phyloP scores from a whole-genome alignment of 2,888 invertebrate genomes.

The Amphimallon solstitiale region DNA sequence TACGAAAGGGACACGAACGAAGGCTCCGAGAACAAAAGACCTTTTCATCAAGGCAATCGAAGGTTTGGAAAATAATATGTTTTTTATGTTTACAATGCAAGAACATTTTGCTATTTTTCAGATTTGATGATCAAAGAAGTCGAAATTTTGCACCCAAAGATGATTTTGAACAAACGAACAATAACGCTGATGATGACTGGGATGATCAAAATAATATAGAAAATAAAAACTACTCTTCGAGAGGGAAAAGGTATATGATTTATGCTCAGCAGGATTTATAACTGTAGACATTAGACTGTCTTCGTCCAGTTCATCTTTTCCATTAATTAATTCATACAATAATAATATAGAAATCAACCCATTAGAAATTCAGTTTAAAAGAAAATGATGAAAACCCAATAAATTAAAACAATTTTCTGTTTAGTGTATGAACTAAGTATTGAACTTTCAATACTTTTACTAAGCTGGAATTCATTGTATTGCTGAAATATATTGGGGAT shows the following conservation, averaged over 20 bases:
- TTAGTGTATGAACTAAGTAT: too few relatives aligned
- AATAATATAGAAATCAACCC: too few relatives aligned
- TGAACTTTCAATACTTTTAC: too few relatives aligned
- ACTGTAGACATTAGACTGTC: too few relatives aligned
- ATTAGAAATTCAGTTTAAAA: too few relatives aligned
- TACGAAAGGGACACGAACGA: neutral
- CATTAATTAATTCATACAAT: too few relatives aligned
- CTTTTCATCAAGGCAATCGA: conserved; percentile 11
- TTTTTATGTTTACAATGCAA: neutral
- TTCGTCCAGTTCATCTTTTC: too few relatives aligned
- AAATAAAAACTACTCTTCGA: conserved; percentile 32
- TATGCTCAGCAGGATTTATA: too few relatives aligned
- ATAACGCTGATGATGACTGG: conserved; percentile 19
- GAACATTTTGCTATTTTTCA: neutral
- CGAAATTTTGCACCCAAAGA: conserved; percentile 11
- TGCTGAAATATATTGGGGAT: too few relatives aligned
- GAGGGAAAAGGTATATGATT: conserved; percentile 10
- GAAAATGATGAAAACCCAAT: too few relatives aligned
- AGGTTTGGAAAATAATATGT: conserved; percentile 8
- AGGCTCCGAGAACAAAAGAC: conserved; percentile 10
- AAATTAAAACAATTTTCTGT: too few relatives aligned
- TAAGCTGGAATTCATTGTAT: too few relatives aligned
- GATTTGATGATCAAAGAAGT: conserved; percentile 16
- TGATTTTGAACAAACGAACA: conserved; percentile 5
- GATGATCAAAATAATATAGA: conserved; percentile 34